These are phyloP conservation scores for Amiota communis DNA, from an alignment of 2,888 invertebrate genomes.

Conservation along the genomic window DNA sequence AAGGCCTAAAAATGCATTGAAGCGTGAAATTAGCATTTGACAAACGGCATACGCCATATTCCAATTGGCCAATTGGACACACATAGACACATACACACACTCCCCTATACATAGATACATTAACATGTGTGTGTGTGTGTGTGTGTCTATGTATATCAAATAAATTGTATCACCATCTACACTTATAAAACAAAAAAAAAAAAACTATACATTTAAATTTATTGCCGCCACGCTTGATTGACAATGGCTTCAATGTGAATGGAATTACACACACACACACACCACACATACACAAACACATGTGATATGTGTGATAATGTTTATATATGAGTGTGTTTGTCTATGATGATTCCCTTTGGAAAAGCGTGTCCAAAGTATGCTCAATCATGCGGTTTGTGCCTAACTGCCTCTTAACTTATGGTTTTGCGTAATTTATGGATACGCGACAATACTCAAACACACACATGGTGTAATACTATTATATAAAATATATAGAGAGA, in stretches of 20 bases:
- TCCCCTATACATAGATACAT: too few relatives aligned
- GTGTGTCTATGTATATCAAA: constrained; percentile 32
- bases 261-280: neutral
- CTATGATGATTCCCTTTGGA: neutral
- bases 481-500: neutral
- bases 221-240: constrained; percentile 20
- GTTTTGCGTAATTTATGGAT: constrained; percentile 31
- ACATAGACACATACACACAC: constrained; percentile 15
- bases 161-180: constrained; percentile 8
- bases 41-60: constrained; percentile 1
- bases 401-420: constrained; percentile 31
- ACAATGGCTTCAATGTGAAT: neutral
- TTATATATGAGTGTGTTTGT: neutral
- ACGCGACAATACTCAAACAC: neutral
- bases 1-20: constrained; percentile 36
- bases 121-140: constrained; percentile 5
- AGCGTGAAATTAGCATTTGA: constrained; percentile 51
- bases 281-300: neutral
- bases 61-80: constrained; percentile 27
- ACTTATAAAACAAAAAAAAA: neutral
- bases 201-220: constrained; percentile 17
- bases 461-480: too few relatives aligned
- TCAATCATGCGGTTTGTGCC: constrained; percentile 24
- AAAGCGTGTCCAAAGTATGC: neutral
- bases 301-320: neutral